These are phyloP conservation scores for Trichosurus vulpecula DNA, from an alignment of 2,797 vertebrate species.

Conservation along the genomic window DNA sequence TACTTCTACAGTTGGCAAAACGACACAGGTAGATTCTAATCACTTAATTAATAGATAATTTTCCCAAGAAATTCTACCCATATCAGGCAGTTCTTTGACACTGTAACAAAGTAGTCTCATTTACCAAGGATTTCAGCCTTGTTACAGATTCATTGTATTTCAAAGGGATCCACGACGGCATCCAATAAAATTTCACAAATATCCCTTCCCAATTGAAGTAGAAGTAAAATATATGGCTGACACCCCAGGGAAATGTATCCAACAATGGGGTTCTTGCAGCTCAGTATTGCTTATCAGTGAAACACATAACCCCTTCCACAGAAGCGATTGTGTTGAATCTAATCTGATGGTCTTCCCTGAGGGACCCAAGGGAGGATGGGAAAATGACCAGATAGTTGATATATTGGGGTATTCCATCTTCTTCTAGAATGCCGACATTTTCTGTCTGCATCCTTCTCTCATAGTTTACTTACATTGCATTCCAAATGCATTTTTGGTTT, in stretches of 20 bases:
- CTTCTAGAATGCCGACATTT: conserved; percentile 52
- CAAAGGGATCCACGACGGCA: conserved; percentile 51
- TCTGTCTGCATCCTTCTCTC: conserved; percentile 38
- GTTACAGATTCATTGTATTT: conserved; percentile 40
- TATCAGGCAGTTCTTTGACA: not conserved
- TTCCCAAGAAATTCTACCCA: conserved; percentile 53
- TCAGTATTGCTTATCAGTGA: conserved; percentile 69
- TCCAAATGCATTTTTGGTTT: conserved; percentile 31
- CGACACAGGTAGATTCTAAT: conserved; percentile 48
- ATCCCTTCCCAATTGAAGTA: conserved; percentile 56
- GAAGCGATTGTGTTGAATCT: conserved; percentile 66
- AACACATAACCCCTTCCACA: conserved; percentile 52
- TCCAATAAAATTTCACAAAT: conserved; percentile 72
- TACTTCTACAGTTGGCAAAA: conserved; percentile 46
- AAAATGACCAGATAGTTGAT: conserved; percentile 70
- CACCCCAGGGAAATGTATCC: conserved; percentile 40
- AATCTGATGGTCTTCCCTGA: conserved; percentile 68
- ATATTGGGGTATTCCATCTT: conserved; percentile 64
- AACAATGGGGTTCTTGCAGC: conserved; percentile 31
- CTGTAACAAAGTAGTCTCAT: conserved; percentile 43
- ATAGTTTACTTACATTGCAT: conserved; percentile 21
- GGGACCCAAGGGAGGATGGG: conserved; percentile 58
- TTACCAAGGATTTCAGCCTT: conserved; percentile 53
- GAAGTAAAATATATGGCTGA: conserved; percentile 74
- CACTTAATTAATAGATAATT: conserved; percentile 48